Conservation (phyloP, 1,140 invertebrate genomes). For the Hycleus cichorii region DNA sequence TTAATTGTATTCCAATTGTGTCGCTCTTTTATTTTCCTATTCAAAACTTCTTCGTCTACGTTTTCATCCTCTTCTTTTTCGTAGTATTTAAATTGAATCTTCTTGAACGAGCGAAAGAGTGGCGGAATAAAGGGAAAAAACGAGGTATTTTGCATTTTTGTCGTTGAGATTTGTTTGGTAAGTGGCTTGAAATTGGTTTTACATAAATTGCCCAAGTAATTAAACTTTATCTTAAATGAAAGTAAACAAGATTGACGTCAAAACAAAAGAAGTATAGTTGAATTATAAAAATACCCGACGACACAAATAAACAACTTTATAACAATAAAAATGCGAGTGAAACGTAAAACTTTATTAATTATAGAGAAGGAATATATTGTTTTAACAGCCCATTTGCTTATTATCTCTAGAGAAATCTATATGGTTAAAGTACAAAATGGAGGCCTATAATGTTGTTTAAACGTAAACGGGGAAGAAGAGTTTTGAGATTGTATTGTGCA, state of each 20-base stretch:
- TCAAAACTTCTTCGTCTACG: slow-evolving; percentile 1
- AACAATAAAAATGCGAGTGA: too few relatives aligned
- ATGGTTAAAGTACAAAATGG: neutral
- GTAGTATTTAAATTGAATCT: neutral
- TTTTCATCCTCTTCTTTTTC: neutral
- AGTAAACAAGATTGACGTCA: too few relatives aligned
- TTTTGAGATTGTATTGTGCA: too few relatives aligned
- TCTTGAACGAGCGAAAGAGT: too few relatives aligned
- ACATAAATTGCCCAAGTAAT: slow-evolving; percentile 4
- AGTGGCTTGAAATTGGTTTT: slow-evolving; percentile 1
- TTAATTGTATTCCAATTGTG: slow-evolving; percentile 19
- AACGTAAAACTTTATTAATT: slow-evolving; percentile 3
- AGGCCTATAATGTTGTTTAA: too few relatives aligned
- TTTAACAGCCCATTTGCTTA: neutral
- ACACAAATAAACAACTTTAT: too few relatives aligned
- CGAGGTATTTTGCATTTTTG: slow-evolving; percentile 9
- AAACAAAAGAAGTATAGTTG: too few relatives aligned
- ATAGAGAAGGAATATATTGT: slow-evolving; percentile 3
- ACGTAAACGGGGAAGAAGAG: too few relatives aligned
- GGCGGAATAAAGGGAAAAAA: neutral
- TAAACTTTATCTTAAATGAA: too few relatives aligned
- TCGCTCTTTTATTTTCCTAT: slow-evolving; percentile 11
- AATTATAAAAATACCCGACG: too few relatives aligned
- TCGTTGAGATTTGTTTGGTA: neutral
- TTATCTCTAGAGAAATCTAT: slow-evolving; percentile 11